Conservation (phyloP, 2,113 vertebrate genomes). For the Abramis brama region DNA sequence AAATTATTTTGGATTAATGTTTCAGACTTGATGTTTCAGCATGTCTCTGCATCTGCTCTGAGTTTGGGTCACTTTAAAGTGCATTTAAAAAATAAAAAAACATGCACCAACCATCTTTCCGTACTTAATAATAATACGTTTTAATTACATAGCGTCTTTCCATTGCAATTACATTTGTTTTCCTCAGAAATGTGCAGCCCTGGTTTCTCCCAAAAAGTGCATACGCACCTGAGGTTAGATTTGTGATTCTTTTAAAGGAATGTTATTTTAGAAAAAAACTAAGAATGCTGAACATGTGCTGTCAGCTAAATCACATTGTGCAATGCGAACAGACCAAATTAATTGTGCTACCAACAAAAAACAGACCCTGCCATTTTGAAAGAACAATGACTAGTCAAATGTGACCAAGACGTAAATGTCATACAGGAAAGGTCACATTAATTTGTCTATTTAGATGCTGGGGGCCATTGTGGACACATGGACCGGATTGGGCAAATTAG, state of each 20-base stretch:
- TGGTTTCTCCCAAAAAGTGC: neutral
- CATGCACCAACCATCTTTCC: no score
- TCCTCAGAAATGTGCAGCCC: neutral
- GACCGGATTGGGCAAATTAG: no score
- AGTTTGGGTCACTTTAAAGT: no score
- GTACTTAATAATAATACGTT: no score
- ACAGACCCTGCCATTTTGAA: neutral
- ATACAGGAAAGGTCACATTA: neutral
- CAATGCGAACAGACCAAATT: neutral
- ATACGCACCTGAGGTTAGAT: neutral
- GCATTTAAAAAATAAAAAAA: no score
- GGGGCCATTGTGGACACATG: neutral
- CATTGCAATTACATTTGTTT: neutral
- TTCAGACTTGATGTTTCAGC: no score
- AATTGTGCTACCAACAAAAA: neutral
- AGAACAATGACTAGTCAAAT: conserved; percentile 15
- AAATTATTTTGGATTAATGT: no score
- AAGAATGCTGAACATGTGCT: no score
- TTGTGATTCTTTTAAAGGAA: neutral
- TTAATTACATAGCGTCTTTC: no score
- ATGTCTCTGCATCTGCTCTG: no score
- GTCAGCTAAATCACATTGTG: neutral
- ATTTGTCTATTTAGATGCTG: neutral
- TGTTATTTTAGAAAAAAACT: no score
- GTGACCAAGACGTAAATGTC: conserved; percentile 14